Base-by-base conservation (phyloP, 2,113 vertebrate species). In the Tapirus terrestris region DNA sequence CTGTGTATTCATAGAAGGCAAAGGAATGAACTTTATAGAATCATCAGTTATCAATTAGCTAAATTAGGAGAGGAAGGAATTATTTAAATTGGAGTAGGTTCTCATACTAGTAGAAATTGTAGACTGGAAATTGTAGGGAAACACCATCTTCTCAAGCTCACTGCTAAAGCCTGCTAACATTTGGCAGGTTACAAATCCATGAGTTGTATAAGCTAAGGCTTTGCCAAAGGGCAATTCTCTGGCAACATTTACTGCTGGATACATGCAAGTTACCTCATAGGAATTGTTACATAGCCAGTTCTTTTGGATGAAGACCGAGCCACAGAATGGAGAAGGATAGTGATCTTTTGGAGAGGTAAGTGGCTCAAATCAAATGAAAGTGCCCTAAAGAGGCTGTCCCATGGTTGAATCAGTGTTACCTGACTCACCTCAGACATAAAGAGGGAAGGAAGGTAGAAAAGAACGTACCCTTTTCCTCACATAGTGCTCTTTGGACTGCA, bases 181-280 rank as follows among this genome's bases (percentile, higher is more conserved):
- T 94, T 96, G 81, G 60, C 65, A 88, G 63, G 39, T 76, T 88
- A 77, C 39, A 81, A 79, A 91, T 67, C 21, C 29, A n/a, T 72
- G 45, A 84, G 92, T 95, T 94, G n/a, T 72, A 68, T 77, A 77
- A 91, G 9, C 18, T 33, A 36, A 92, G 11, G 18, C 79, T 87
- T 86, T 95, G n/a, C 61, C 72, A 95, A 65, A 91, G 61, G 91
- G n/a, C 2, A 6, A 63, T 86, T 82, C 56, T 94, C 92, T 94
- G 79, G 83, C 82, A 97, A 58, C 39, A 6, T 83, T 95, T 92
- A 70, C 76, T 92, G 60, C 33, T 97, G 79, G 53, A 92, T 29
- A 89, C 39, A 82, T 81, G 70, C 33, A 94, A n/a, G 11, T 43
- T 94, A 60, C 36, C 43, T 76, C 58, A 65, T 87, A n/a, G 65